Evolutionary conservation across 2,888 invertebrate genomes (phyloP).

Genomic region (Anorthoa munda): DNA sequence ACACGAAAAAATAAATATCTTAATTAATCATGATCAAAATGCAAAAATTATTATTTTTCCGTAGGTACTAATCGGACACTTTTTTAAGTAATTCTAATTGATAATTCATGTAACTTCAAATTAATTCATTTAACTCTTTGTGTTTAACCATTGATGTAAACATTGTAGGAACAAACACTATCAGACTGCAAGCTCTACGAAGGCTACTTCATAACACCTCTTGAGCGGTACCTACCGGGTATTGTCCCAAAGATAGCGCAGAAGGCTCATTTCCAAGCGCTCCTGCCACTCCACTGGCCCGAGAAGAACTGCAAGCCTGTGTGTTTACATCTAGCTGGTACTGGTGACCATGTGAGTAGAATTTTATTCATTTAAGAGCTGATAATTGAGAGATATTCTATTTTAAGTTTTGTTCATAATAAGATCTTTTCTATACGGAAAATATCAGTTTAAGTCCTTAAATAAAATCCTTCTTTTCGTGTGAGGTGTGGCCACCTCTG

Average conservation of each 20-base stretch:
- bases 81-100: neutral
- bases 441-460: no score
- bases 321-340: constrained; percentile 98
- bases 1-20: no score
- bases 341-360: constrained; percentile 97
- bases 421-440: no score
- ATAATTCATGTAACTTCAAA: neutral
- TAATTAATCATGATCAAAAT: neutral
- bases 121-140: neutral
- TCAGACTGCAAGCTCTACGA: constrained; percentile 95
- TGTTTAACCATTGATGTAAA: neutral
- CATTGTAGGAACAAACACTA: constrained; percentile 93
- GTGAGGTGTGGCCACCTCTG: no score
- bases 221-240: constrained; percentile 95
- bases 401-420: neutral
- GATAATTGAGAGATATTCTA: neutral
- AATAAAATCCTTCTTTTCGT: no score
- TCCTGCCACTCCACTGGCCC: constrained; percentile 96
- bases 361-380: neutral
- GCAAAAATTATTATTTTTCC: neutral
- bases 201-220: constrained; percentile 97
- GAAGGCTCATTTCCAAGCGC: constrained; percentile 95
- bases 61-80: neutral
- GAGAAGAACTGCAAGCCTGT: constrained; percentile 94
- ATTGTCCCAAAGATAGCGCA: constrained; percentile 96